Conservation (phyloP, 1,140 invertebrate species). For the Trichomalopsis sarcophagae region DNA sequence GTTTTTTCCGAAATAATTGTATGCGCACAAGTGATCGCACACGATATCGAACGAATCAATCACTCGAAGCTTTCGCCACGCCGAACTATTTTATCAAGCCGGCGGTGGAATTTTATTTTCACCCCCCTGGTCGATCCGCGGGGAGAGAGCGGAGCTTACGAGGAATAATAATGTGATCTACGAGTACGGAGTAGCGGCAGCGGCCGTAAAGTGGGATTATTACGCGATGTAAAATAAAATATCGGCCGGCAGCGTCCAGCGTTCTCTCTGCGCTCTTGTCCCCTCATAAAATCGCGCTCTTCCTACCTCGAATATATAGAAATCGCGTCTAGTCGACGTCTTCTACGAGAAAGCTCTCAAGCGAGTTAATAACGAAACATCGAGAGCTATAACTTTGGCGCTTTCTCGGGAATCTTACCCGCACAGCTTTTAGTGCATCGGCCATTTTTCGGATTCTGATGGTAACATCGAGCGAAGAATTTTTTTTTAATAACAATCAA, state of each 20-base stretch:
- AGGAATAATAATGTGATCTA: constrained; percentile 51
- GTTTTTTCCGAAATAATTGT: too few relatives aligned
- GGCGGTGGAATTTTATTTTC: constrained; percentile 48
- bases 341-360: background rate
- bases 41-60: background rate
- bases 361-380: constrained; percentile 30
- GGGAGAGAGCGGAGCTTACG: constrained; percentile 38
- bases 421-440: background rate
- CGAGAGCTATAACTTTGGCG: background rate
- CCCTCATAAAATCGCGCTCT: constrained; percentile 25
- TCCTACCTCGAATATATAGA: background rate
- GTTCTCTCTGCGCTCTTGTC: background rate
- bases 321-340: background rate
- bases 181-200: background rate
- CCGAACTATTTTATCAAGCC: constrained; percentile 32
- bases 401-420: background rate
- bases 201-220: constrained; percentile 50
- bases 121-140: constrained; percentile 16
- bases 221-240: constrained; percentile 53
- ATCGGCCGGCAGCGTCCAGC: constrained; percentile 14
- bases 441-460: background rate
- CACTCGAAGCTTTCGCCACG: background rate
- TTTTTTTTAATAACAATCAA: background rate
- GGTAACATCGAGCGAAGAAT: too few relatives aligned
- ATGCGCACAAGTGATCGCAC: too few relatives aligned